Conservation (phyloP, 92 coral and sea anemone species). For the Paragorgia papillata region DNA sequence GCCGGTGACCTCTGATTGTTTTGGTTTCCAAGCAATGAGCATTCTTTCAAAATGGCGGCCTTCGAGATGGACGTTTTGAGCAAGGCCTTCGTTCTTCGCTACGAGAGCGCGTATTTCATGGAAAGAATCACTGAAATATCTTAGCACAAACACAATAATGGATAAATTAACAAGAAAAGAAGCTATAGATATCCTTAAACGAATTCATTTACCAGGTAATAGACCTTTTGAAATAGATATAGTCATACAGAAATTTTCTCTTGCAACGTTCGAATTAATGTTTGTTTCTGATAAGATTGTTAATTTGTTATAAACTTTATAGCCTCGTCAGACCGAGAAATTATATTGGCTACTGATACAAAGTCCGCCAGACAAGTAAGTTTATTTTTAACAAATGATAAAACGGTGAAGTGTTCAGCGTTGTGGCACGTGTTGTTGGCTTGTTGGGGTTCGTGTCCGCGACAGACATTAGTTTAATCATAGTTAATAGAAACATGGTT, state of each 20-base stretch:
- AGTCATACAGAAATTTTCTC: no score
- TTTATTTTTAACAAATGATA: no score
- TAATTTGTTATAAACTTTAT: no score
- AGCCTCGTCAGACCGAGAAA: conserved; percentile 38
- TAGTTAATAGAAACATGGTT: no score
- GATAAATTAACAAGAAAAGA: conserved; percentile 57
- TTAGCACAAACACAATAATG: not conserved
- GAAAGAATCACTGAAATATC: not conserved
- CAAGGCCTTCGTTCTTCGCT: not conserved
- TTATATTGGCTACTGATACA: conserved; percentile 61
- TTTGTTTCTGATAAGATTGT: no score
- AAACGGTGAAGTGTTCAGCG: no score
- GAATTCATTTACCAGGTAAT: conserved; percentile 70
- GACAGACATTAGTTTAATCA: no score
- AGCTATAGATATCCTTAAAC: conserved; percentile 62
- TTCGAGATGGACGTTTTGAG: not conserved
- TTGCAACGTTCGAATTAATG: no score
- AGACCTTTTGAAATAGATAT: not conserved
- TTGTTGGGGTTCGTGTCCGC: no score
- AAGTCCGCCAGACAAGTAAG: conserved; percentile 81
- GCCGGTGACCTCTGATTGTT: not conserved
- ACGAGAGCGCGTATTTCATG: not conserved
- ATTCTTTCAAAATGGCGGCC: conserved; percentile 15
- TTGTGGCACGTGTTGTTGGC: no score
- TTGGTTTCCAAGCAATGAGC: not conserved